Evolutionary conservation across 2,888 invertebrate species (phyloP).

Genomic region (Elaeidobius kamerunicus): DNA sequence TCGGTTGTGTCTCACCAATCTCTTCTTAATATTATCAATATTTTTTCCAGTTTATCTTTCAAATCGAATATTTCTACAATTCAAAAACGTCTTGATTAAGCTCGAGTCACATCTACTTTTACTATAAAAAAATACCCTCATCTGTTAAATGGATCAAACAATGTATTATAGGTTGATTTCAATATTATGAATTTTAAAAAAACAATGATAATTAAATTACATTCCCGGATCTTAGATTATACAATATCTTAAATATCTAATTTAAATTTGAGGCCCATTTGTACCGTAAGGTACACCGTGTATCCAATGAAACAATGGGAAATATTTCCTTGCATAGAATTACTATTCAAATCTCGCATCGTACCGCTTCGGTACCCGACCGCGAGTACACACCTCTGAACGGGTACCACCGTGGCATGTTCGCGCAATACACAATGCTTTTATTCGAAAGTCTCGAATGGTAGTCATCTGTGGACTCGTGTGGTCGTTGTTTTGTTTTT

Average conservation of each 20-base stretch:
- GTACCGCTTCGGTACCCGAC: conserved; percentile 25
- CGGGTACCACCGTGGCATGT: conserved; percentile 25
- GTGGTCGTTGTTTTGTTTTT: conserved; percentile 20
- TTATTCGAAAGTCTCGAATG: conserved; percentile 28
- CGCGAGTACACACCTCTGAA: conserved; percentile 23
- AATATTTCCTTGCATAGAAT: neutral
- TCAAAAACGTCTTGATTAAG: neutral
- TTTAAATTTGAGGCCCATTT: conserved; percentile 5
- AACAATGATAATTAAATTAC: too few relatives aligned
- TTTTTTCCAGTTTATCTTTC: too few relatives aligned
- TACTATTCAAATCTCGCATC: conserved; percentile 20
- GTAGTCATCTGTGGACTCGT: conserved; percentile 23
- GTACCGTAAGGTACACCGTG: neutral
- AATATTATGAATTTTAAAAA: too few relatives aligned
- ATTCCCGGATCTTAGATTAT: too few relatives aligned
- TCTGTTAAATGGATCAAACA: too few relatives aligned
- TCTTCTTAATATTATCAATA: too few relatives aligned
- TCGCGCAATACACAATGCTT: conserved; percentile 26
- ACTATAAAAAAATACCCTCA: too few relatives aligned
- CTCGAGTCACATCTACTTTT: neutral
- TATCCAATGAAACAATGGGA: neutral
- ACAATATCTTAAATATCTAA: neutral
- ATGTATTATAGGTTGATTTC: too few relatives aligned
- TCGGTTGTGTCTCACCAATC: too few relatives aligned
- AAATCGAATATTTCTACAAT: too few relatives aligned